These are phyloP conservation scores for Hybognathus amarus DNA, from an alignment of 2,797 vertebrate genomes.

Conservation along the genomic window DNA sequence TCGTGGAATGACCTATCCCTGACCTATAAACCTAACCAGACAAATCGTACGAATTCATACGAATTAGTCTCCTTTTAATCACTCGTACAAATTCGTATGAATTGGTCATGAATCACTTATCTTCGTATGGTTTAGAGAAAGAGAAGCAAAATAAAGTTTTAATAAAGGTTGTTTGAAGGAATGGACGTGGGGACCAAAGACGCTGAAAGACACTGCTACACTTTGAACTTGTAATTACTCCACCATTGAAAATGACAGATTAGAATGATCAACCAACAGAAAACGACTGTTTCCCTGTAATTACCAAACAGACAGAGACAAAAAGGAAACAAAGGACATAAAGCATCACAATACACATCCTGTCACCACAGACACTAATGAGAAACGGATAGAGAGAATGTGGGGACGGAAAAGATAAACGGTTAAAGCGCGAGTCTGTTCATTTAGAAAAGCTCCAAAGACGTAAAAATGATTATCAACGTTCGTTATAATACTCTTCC, in stretches of 20 bases:
- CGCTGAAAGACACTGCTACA: conserved; percentile 8
- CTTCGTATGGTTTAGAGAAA: neutral
- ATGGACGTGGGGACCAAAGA: conserved; percentile 18
- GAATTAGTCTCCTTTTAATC: no score
- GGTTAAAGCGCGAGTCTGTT: conserved; percentile 49
- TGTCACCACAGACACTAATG: conserved; percentile 69
- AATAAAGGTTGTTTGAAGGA: conserved; percentile 27
- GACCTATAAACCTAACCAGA: no score
- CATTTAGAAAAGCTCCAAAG: conserved; percentile 60
- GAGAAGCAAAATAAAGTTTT: neutral
- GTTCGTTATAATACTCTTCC: conserved; percentile 61
- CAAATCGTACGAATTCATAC: no score
- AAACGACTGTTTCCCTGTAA: conserved; percentile 49
- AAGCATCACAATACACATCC: conserved; percentile 57
- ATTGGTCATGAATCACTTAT: neutral
- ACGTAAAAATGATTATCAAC: conserved; percentile 64
- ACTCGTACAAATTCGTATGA: no score
- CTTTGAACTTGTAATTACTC: conserved; percentile 44
- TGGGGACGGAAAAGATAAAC: conserved; percentile 56
- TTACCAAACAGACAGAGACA: conserved; percentile 69
- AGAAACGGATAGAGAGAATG: conserved; percentile 49
- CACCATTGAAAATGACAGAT: conserved; percentile 36
- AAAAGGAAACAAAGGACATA: conserved; percentile 72
- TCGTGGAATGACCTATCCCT: no score
- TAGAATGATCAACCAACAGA: conserved; percentile 48